A percentile compares a stretch with the other conserved stretches of the same genome.
These are phyloP conservation scores for Hippocampus mohnikei DNA, from an alignment of 2,113 vertebrate genomes.

Conservation along the genomic window DNA sequence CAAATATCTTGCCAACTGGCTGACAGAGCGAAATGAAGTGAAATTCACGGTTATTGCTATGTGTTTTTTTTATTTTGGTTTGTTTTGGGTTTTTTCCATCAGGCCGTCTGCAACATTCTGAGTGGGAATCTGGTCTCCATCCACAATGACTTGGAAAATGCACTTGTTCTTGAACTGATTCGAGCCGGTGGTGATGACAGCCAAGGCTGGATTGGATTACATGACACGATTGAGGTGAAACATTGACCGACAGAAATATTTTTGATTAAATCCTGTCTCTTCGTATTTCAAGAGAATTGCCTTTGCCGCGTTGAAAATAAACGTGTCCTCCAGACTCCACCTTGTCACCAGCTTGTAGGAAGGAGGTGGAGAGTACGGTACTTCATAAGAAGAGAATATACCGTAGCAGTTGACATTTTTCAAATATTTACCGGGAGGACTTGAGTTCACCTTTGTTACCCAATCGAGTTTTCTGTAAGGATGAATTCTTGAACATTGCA, in stretches of 20 bases:
- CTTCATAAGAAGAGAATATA: neutral
- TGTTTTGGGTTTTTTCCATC: neutral
- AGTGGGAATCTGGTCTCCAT: neutral
- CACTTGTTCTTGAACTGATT: neutral
- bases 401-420: too few relatives aligned
- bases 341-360: neutral
- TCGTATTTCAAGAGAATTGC: neutral
- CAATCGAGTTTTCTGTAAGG: too few relatives aligned
- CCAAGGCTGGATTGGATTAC: neutral
- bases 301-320: neutral
- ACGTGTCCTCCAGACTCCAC: too few relatives aligned
- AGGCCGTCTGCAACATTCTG: neutral
- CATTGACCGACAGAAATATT: neutral
- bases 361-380: neutral
- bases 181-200: accelerated
- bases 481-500: too few relatives aligned
- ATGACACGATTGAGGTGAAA: neutral
- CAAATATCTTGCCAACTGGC: neutral
- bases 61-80: too few relatives aligned
- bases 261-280: neutral
- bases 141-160: neutral
- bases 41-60: neutral
- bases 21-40: neutral
- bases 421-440: too few relatives aligned
- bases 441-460: too few relatives aligned